These are phyloP conservation scores for Frankliniella fusca DNA, from an alignment of 2,888 invertebrate species.

Conservation along the genomic window DNA sequence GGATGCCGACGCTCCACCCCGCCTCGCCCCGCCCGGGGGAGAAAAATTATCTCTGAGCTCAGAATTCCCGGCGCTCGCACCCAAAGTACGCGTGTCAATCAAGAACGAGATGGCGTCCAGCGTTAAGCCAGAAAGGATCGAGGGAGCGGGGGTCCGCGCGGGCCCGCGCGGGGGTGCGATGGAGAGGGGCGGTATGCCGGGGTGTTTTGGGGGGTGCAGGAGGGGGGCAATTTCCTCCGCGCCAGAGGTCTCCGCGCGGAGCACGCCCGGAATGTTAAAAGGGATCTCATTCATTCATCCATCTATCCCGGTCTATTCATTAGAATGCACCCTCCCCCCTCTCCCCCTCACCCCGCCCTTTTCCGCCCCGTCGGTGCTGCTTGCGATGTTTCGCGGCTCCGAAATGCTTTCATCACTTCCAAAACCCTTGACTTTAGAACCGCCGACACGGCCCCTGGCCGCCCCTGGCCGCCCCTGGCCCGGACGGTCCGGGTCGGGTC, in stretches of 20 bases:
- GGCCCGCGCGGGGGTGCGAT: background rate
- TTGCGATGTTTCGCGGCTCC: background rate
- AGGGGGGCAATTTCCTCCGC: background rate
- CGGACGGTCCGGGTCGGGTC: too few species aligned
- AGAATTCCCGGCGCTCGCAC: constrained; percentile 12
- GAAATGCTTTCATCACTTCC: background rate
- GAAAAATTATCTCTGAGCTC: constrained; percentile 13
- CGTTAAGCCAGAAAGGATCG: constrained; percentile 7
- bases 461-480: too few species aligned
- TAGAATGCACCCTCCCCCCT: background rate
- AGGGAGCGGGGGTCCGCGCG: background rate
- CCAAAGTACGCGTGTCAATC: constrained; percentile 19
- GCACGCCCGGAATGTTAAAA: constrained; percentile 7
- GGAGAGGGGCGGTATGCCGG: background rate
- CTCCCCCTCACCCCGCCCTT: too few species aligned
- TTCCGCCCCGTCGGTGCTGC: too few species aligned
- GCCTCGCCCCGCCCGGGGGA: background rate
- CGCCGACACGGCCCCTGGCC: too few species aligned
- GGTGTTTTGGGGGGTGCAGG: too few species aligned
- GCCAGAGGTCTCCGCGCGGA: background rate
- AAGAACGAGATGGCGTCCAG: constrained; percentile 15
- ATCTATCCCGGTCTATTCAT: background rate
- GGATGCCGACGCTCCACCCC: background rate
- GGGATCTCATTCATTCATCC: background rate
- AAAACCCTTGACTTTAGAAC: background rate